A percentile compares a stretch with the other conserved stretches of the same genome.
Evolutionary conservation across 2,888 invertebrate species (phyloP).

Genomic region (Tuta absoluta): DNA sequence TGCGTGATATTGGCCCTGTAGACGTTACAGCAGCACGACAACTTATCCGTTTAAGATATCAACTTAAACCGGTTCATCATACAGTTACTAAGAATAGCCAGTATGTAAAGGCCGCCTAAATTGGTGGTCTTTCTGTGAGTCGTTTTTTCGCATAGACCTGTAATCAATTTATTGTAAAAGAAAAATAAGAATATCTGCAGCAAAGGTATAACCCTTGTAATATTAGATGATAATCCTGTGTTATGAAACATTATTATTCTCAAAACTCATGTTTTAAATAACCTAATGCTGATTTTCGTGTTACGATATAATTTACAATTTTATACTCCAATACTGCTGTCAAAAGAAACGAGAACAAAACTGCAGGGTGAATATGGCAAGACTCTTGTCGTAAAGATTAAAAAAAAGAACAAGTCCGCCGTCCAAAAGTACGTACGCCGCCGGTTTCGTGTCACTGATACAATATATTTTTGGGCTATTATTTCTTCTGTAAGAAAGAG

Average conservation of each 20-base stretch:
- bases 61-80: no score
- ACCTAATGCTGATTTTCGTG: no score
- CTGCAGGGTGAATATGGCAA: background rate
- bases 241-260: background rate
- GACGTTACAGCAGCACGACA: no score
- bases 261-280: background rate
- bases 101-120: no score
- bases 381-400: background rate
- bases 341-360: background rate
- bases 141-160: background rate
- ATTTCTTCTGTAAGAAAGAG: no score
- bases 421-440: background rate
- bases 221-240: background rate
- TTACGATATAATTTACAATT: background rate
- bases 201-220: background rate
- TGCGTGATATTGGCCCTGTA: no score
- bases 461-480: background rate
- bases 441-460: background rate
- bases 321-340: background rate
- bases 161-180: background rate
- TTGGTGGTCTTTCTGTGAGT: no score
- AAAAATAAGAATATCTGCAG: background rate
- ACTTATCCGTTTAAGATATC: no score
- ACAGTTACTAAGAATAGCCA: no score
- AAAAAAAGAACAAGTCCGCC: background rate